Evolutionary conservation across 1,140 invertebrate genomes (phyloP), one percentile per base, ranked within the genome.

Genomic region (Trachelipus rathkii): DNA sequence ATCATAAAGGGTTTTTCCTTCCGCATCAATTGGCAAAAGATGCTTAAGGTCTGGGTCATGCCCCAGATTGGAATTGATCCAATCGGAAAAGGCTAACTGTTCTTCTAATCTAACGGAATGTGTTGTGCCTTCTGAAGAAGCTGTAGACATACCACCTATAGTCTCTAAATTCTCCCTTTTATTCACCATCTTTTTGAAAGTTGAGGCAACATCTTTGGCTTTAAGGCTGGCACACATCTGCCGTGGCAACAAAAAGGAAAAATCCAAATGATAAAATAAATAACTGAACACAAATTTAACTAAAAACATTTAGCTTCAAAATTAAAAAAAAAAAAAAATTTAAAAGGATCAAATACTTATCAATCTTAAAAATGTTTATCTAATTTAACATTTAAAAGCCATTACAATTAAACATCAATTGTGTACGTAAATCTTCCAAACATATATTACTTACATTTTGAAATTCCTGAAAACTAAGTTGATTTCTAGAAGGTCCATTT

Each of bases 31-130:
- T 0, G 96, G 97, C 82, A 99, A 85, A 60, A 98, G 87, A 82
- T 94, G 91, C 83, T 92, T 91, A 44, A 98, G 88, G 85, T 99
- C 96, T 10, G 90, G 89, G 86, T 99, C 97, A 77, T 90, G 88
- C 0, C 89, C 89, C 71, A 99, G 86, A 88, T 98, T 97, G 53
- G 92, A 92, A 85, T 99, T 99, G 75, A 99, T 97, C 97, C 97
- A 99, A 82, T 98, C 94, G 74, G 95, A 95, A 87, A 99, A 99
- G n/a, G 97, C 96, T 80, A 96, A 87, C 84, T 97, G 95, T 87
- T 99, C 97, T 84, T 97, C 94, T n/a, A 95, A 87, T 5, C 94
- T 89, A 6, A 96, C 95, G 5, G 93, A 96, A 85, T 96, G 95
- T 7, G 81, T 81, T 11, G 81, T 81, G 44, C 81, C 80, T 86